Evolutionary conservation across 2,113 vertebrate species (phyloP), one percentile per base, ranked within the genome.

Genomic region (Phylloscopus trochiloides): DNA sequence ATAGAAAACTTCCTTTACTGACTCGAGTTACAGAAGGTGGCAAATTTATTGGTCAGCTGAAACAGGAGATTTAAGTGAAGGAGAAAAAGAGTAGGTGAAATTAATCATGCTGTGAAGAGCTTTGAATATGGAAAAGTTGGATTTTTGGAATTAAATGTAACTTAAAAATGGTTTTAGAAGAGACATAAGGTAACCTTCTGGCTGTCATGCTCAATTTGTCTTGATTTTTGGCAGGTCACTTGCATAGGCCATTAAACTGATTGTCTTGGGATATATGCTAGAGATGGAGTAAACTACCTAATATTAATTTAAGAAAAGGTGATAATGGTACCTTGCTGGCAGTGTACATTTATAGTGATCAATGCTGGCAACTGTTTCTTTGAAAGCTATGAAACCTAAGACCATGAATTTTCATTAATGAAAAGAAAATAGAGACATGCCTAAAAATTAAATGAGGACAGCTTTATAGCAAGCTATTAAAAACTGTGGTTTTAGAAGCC

Each of bases 221-320:
- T 94, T 87, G 57, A 87, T 91, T 82, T 87, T 90, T 96, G 89
- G 77, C 87, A 76, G 57, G 48, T 54, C 67, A 94, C 84, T 50
- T 94, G 74, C 77, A 43, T 12, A 95, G 71, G 11, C 58, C 84
- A 90, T 95, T 91, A 95, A 90, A 79, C 29, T 86, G 91, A 87
- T 88, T 94, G 81, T 94, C 87, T 91, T 70, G 45, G 78, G 47
- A 80, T 94, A 40, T 71, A 59, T 73, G 59, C 71, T 76, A 47
- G 54, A 86, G 63, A 68, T 91, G 54, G 54, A 87, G 71, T 92
- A 95, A 94, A 88, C 81, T 90, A 76, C 71, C 74, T 88, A 68
- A 72, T 82, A 91, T 29, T 96, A 94, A 91, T 96, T 89, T 94
- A 82, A 90, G 77, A 79, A 62, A 70, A 90, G 90, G 66, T 86